A percentile compares a stretch with the other conserved stretches of the same genome.
phyloP scores from a whole-genome alignment of 2,888 invertebrate genomes.

The Apoda limacodes region DNA sequence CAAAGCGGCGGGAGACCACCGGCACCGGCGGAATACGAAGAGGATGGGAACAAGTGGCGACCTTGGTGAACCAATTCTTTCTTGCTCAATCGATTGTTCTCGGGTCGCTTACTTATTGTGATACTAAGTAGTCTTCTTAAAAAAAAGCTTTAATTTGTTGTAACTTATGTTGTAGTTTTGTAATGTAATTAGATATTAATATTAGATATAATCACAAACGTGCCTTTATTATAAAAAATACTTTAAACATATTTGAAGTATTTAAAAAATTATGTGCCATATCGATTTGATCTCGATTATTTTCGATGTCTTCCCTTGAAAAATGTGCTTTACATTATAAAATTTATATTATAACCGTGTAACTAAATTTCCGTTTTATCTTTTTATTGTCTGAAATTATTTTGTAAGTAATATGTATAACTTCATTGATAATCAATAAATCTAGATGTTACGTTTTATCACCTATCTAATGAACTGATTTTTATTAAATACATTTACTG shows the following conservation, averaged over 20 bases:
- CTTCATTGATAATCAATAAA: too few species aligned
- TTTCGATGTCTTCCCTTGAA: constrained; percentile 30
- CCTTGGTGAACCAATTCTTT: constrained; percentile 38
- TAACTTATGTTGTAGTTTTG: too few species aligned
- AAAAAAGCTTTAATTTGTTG: constrained; percentile 66
- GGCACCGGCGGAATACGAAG: constrained; percentile 38
- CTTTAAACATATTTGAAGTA: too few species aligned
- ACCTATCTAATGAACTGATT: too few species aligned
- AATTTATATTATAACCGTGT: too few species aligned
- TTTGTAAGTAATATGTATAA: too few species aligned
- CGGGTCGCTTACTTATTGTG: constrained; percentile 35
- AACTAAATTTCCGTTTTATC: too few species aligned
- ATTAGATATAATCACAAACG: constrained; percentile 17
- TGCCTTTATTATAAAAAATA: constrained; percentile 38
- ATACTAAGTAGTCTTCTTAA: constrained; percentile 58
- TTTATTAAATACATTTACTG: too few species aligned
- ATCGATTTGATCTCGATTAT: constrained; percentile 63
- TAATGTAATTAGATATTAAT: too few species aligned
- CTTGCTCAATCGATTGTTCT: constrained; percentile 6
- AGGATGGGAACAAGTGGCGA: constrained; percentile 53
- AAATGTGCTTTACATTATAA: too few species aligned
- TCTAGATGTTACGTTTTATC: too few species aligned
- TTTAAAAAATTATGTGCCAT: constrained; percentile 14
- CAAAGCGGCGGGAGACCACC: constrained; percentile 35
- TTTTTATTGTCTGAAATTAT: too few species aligned